A percentile compares a stretch with the other conserved stretches of the same genome.
Conservation (phyloP, 2,888 invertebrate species). For the Thysanoteuthis rhombus region DNA sequence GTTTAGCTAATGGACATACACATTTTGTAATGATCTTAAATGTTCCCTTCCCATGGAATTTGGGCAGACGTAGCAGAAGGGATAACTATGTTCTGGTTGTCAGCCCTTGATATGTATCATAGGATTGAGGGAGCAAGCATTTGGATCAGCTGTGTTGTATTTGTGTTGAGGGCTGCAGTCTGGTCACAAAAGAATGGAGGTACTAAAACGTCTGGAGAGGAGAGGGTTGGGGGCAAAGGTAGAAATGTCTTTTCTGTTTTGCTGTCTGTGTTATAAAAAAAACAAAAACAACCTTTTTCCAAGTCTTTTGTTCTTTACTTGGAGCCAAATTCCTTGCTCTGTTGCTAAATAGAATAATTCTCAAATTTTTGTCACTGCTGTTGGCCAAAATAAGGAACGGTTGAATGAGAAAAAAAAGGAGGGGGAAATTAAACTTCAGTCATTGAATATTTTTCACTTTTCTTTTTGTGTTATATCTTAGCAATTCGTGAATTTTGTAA, state of each 20-base stretch:
- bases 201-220: background rate
- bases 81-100: too few relatives aligned
- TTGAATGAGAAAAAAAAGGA: background rate
- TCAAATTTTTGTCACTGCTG: background rate
- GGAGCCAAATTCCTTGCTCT: slow-evolving; percentile 12
- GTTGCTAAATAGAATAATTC: background rate
- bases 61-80: too few relatives aligned
- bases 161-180: background rate
- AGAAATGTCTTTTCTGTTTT: background rate
- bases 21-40: too few relatives aligned
- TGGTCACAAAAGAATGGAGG: background rate
- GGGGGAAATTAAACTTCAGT: background rate
- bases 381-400: background rate
- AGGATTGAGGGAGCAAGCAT: background rate
- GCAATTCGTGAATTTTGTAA: background rate
- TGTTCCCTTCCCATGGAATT: too few relatives aligned
- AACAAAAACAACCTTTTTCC: background rate
- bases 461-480: background rate
- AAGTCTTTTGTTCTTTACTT: background rate
- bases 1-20: too few relatives aligned
- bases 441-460: background rate
- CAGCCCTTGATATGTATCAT: too few relatives aligned
- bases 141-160: background rate
- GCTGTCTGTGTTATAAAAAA: background rate
- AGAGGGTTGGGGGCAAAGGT: background rate